Evolutionary conservation across 1,140 invertebrate genomes (phyloP).

Genomic region (Lepidurus packardi): DNA sequence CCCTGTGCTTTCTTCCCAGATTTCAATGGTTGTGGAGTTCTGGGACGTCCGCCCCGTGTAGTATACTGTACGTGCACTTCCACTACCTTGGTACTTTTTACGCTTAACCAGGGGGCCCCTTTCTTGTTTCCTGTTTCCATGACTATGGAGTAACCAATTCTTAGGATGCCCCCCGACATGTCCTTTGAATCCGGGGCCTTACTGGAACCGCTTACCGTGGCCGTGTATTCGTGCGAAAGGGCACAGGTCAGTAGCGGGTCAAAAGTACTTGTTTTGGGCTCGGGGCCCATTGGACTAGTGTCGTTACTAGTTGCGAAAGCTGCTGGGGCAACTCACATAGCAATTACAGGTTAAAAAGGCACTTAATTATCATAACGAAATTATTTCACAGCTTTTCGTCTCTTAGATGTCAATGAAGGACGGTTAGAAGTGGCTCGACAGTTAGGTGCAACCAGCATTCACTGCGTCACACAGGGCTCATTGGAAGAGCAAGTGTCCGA

Average conservation of each 20-base stretch:
- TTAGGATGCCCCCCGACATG: slow-evolving; percentile 48
- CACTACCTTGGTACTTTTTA: neutral
- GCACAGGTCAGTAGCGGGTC: slow-evolving; percentile 12
- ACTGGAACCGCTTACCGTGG: slow-evolving; percentile 49
- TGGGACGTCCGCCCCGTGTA: slow-evolving; percentile 22
- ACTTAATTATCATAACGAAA: neutral
- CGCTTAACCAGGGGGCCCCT: neutral
- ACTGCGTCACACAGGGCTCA: slow-evolving; percentile 34
- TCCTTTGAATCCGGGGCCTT: slow-evolving; percentile 49
- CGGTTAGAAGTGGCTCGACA: slow-evolving; percentile 47
- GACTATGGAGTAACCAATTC: slow-evolving; percentile 10
- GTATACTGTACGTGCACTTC: neutral
- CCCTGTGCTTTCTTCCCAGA: neutral
- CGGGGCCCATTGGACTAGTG: slow-evolving; percentile 28
- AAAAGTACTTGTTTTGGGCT: slow-evolving; percentile 29
- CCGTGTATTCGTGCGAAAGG: slow-evolving; percentile 33
- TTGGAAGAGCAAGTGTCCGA: slow-evolving; percentile 35
- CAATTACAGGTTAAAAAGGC: slow-evolving; percentile 27
- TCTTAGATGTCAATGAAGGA: slow-evolving; percentile 40
- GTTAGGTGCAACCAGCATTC: slow-evolving; percentile 46
- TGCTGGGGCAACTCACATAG: slow-evolving; percentile 27
- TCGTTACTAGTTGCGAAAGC: slow-evolving; percentile 34
- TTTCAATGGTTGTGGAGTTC: slow-evolving; percentile 39
- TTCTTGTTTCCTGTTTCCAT: neutral
- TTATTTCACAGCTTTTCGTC: neutral